Evolutionary conservation across 2,113 vertebrate species (phyloP), one percentile per base, ranked within the genome.

Genomic region (Oxygymnocypris stewartii): DNA sequence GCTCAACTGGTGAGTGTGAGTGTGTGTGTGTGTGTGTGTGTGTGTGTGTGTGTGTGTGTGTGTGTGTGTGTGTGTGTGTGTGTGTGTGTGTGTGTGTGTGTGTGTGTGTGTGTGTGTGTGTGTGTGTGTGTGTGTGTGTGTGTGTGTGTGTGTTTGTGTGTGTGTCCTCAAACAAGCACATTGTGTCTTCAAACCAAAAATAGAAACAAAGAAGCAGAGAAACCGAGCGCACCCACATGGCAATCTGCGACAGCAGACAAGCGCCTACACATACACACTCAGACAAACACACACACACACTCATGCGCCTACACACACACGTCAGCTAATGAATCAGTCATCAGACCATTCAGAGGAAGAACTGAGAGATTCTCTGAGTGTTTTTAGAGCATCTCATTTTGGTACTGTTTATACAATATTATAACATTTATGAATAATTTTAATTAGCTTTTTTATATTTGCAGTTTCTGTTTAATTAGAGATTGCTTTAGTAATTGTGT

Each of bases 1-100:
- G 97, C 97, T 84, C 98, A 98, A 86, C 95, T 96, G 97, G 98
- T 99, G 94, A 6, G 97, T 93, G 63, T 25, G 3, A 71, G 3
- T 74, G 28, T 59, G 40, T n/a, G 78, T 51, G 14, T 82, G 59
- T 51, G 65, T 57, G 3, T 75, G 37, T 31, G 1, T 31, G 4
- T 4, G 47, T 13, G 13, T 82, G 67, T 69, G 65, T 57, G 3
- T 74, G 28, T 59, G 40, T n/a, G 78, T 51, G 14, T 82, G 59
- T 51, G 65, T 57, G 3, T 75, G 37, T 31, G 1, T 31, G 4
- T 4, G 47, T 13, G 13, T 82, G 67, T 69, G 65, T 57, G 3
- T 74, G 28, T 59, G 40, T n/a, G 78, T 51, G 14, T 82, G 59
- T 51, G 65, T 57, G 3, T 75, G 37, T 31, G 1, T 31, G 4